Evolutionary conservation across 2,797 vertebrate genomes (phyloP).

Genomic region (Falco concolor): DNA sequence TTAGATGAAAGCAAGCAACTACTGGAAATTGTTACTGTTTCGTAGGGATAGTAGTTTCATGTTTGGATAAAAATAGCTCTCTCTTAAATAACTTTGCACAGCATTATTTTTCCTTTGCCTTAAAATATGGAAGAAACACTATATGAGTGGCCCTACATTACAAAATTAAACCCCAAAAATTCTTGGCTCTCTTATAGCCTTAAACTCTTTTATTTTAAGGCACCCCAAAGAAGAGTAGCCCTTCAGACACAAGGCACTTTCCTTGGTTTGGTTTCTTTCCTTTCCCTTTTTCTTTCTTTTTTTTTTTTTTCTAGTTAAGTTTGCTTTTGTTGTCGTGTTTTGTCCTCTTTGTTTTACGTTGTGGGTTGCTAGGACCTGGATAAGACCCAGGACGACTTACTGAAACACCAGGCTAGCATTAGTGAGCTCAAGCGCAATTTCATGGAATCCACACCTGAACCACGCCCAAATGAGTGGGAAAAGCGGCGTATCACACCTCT

Average conservation of each 20-base stretch:
- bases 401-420: slow-evolving; percentile 99
- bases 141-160: background rate
- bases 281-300: slow-evolving; percentile 19
- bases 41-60: background rate
- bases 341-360: slow-evolving; percentile 68
- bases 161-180: background rate
- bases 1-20: background rate
- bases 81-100: background rate
- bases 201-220: background rate
- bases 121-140: background rate
- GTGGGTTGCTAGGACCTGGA: slow-evolving; percentile 90
- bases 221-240: background rate
- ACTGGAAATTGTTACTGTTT: background rate
- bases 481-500: slow-evolving; percentile 92
- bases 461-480: slow-evolving; percentile 96
- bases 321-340: slow-evolving; percentile 72
- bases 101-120: background rate
- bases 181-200: background rate
- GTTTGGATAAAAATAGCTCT: background rate
- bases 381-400: slow-evolving; percentile 98
- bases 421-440: slow-evolving; percentile 99
- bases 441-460: slow-evolving; percentile 97
- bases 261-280: slow-evolving; percentile 66
- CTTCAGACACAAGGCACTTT: slow-evolving; percentile 77
- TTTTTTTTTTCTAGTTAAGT: slow-evolving; percentile 21